A percentile compares a stretch with the other conserved stretches of the same genome.
Conservation (phyloP, 2,797 vertebrate genomes). For the Notolepis coatsorum region DNA sequence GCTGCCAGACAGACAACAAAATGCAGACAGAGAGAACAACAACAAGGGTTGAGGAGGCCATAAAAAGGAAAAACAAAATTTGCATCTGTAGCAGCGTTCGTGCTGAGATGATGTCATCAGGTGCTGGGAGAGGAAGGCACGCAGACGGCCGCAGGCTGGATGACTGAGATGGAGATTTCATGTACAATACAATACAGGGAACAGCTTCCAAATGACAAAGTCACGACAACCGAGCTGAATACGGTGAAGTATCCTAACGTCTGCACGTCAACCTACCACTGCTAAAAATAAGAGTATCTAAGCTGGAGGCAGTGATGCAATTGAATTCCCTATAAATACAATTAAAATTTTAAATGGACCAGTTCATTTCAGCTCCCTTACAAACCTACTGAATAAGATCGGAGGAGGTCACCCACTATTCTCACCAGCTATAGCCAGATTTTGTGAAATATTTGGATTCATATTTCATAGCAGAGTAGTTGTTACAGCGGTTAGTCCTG, state of each 20-base stretch:
- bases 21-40: conserved; percentile 39
- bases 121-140: conserved; percentile 44
- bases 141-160: conserved; percentile 27
- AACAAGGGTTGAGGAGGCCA: conserved; percentile 31
- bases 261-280: conserved; percentile 53
- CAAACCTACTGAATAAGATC: conserved; percentile 54
- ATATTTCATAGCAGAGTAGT: conserved; percentile 74
- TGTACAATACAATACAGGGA: conserved; percentile 37
- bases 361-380: not conserved
- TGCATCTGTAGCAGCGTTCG: conserved; percentile 51
- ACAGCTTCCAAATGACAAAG: conserved; percentile 52
- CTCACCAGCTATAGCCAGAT: conserved; percentile 46
- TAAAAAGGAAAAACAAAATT: conserved; percentile 55
- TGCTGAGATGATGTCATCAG: conserved; percentile 59
- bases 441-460: conserved; percentile 66
- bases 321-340: conserved; percentile 19
- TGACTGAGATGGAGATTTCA: conserved; percentile 43
- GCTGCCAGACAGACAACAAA: conserved; percentile 60
- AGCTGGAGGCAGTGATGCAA: conserved; percentile 17
- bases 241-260: conserved; percentile 18
- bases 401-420: conserved; percentile 42
- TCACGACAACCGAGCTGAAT: conserved; percentile 37
- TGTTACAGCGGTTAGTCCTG: conserved; percentile 66
- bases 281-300: conserved; percentile 15
- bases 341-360: not conserved